Base-by-base conservation (phyloP, 2,797 vertebrate genomes). In the Sebastes elongatus region DNA sequence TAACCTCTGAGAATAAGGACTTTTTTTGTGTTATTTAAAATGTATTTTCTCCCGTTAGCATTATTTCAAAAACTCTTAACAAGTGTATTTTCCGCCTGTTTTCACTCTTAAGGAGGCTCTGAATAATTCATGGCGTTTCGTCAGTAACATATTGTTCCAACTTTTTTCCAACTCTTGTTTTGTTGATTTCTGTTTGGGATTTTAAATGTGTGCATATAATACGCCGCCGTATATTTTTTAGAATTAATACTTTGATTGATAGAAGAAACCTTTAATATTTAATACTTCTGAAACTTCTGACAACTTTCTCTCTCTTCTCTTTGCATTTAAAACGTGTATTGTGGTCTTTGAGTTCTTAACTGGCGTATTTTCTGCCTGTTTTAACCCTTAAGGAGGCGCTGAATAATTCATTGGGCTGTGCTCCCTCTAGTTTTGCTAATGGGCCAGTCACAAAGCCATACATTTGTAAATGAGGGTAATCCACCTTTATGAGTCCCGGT, bases 401-500 rank as follows among this genome's bases (percentile, higher is more conserved):
- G 92, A 93, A 94, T 94, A 75, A 94, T 94, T 94, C 91, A 94
- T 89, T 1, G 60, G 78, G 33, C 61, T 75, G 65, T 61, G 83
- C 88, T 86, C 72, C 80, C 68, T 61, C 84, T 76, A 53, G 76
- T 87, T 91, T 79, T 76, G 77, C 91, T 93, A 92, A 93, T 82
- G 76, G 86, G n/a, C 70, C 88, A 30, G 86, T 92, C 86, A 90
- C 93, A 92, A 91, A 93, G 88, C 92, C 88, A 93, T 93, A 87
- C 91, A 92, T 92, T 93, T 94, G 93, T 94, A 94, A 94, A 94
- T 93, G 82, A 94, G 90, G 77, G 77, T 90, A 93, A 92, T 92
- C 89, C 91, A 92, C 89, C 83, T 94, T 89, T 88, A 83, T 84
- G 79, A 82, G 80, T 30, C 74, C 49, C 27, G 6, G 75, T 32